phyloP scores from a whole-genome alignment of 2,888 invertebrate genomes.

The Lasioglossum marginatum region DNA sequence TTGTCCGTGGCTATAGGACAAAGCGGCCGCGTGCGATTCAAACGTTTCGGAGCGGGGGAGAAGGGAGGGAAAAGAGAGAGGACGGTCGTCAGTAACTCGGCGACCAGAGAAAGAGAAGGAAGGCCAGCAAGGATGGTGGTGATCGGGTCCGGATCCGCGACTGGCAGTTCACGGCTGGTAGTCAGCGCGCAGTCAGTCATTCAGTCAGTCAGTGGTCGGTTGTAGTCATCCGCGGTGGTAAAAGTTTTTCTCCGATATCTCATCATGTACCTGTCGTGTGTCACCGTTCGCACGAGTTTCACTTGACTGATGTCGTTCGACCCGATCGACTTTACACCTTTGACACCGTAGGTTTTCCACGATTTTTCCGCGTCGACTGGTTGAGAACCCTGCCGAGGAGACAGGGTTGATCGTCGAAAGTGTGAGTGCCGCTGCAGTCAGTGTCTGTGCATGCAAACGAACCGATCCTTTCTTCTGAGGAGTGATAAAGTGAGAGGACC shows the following conservation, averaged over 20 bases:
- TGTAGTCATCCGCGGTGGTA: conserved; percentile 52
- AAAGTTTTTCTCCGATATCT: conserved; percentile 48
- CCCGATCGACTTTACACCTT: neutral
- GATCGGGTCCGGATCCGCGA: conserved; percentile 75
- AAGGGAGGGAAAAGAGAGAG: conserved; percentile 66
- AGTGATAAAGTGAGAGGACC: conserved; percentile 67
- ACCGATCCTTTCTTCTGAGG: conserved; percentile 42
- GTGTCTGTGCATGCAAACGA: conserved; percentile 51
- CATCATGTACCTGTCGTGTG: conserved; percentile 59
- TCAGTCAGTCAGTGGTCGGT: conserved; percentile 62
- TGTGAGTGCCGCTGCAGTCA: conserved; percentile 58
- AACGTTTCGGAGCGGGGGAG: conserved; percentile 7
- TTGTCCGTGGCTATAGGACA: conserved; percentile 4
- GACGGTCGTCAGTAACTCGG: conserved; percentile 53
- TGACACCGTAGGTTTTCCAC: neutral
- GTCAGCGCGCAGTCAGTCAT: conserved; percentile 66
- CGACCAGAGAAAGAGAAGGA: conserved; percentile 71
- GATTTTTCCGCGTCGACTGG: neutral
- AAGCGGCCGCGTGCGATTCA: conserved; percentile 21
- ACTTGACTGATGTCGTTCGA: conserved; percentile 20
- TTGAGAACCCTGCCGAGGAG: conserved; percentile 23
- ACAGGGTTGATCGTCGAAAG: conserved; percentile 49
- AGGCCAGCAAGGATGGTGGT: conserved; percentile 71
- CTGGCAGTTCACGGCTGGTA: conserved; percentile 72
- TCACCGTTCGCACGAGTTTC: conserved; percentile 52